These are phyloP conservation scores for Agapetus fuscipes DNA, from an alignment of 2,888 invertebrate species.

Conservation along the genomic window DNA sequence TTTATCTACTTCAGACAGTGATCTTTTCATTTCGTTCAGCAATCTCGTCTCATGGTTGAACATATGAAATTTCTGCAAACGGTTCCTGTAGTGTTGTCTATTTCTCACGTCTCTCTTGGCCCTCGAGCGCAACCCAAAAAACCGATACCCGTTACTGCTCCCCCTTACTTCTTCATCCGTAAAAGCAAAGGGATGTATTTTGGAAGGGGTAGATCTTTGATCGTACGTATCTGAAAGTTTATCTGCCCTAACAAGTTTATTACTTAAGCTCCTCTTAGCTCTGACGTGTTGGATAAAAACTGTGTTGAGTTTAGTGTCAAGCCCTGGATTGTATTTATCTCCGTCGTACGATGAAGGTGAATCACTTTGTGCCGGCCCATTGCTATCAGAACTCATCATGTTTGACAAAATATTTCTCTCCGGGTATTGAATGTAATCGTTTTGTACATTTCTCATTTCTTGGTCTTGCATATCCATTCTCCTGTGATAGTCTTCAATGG, in stretches of 20 bases:
- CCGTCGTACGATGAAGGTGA: background rate
- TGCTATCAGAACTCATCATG: no score
- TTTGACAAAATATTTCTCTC: no score
- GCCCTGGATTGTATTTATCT: background rate
- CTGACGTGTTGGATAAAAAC: background rate
- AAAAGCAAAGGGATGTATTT: background rate
- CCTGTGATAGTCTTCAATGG: constrained; percentile 11
- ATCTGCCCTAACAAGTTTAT: background rate
- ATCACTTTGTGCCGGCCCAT: background rate
- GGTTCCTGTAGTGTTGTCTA: no score
- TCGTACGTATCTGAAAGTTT: no score
- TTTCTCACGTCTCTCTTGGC: constrained; percentile 14
- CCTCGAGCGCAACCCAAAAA: constrained; percentile 18
- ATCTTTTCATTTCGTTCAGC: no score
- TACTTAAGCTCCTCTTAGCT: background rate
- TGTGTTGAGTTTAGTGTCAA: no score
- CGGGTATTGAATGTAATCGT: background rate
- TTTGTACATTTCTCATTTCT: background rate
- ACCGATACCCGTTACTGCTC: constrained; percentile 11
- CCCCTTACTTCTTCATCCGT: background rate
- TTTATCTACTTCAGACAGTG: no score
- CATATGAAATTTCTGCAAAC: no score
- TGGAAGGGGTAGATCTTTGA: background rate
- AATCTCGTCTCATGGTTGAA: no score
- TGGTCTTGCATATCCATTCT: constrained; percentile 4